These are phyloP conservation scores for Parnassius apollo DNA, from an alignment of 2,888 invertebrate genomes.

Conservation along the genomic window DNA sequence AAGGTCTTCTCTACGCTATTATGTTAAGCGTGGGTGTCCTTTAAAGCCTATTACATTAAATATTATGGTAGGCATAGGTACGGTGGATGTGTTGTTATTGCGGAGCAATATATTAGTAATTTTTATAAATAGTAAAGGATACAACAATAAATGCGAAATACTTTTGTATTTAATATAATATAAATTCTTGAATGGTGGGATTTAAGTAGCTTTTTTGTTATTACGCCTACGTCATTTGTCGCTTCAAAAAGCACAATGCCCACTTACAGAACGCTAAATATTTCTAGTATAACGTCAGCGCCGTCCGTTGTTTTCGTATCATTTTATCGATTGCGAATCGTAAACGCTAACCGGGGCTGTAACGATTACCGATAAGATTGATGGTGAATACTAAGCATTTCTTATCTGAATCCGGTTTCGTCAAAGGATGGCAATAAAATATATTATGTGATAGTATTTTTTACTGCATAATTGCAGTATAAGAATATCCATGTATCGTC, in stretches of 20 bases:
- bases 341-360: slow-evolving; percentile 14
- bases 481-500: too few relatives aligned
- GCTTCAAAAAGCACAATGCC: neutral
- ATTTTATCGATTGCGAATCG: slow-evolving; percentile 32
- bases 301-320: slow-evolving; percentile 36
- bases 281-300: slow-evolving; percentile 36
- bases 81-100: too few relatives aligned
- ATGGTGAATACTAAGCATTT: slow-evolving; percentile 20
- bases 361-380: slow-evolving; percentile 23
- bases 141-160: too few relatives aligned
- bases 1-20: slow-evolving; percentile 3
- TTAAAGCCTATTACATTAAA: slow-evolving; percentile 18
- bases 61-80: too few relatives aligned
- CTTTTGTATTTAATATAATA: too few relatives aligned
- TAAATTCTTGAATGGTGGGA: too few relatives aligned
- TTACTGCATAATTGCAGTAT: neutral
- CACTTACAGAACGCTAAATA: slow-evolving; percentile 3
- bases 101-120: too few relatives aligned
- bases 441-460: neutral
- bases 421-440: slow-evolving; percentile 5
- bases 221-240: neutral
- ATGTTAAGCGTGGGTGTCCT: slow-evolving; percentile 19
- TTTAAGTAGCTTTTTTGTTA: too few relatives aligned
- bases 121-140: too few relatives aligned
- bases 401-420: slow-evolving; percentile 19